phyloP scores from a whole-genome alignment of 2,888 invertebrate species.

The Monoplex corrugatus region DNA sequence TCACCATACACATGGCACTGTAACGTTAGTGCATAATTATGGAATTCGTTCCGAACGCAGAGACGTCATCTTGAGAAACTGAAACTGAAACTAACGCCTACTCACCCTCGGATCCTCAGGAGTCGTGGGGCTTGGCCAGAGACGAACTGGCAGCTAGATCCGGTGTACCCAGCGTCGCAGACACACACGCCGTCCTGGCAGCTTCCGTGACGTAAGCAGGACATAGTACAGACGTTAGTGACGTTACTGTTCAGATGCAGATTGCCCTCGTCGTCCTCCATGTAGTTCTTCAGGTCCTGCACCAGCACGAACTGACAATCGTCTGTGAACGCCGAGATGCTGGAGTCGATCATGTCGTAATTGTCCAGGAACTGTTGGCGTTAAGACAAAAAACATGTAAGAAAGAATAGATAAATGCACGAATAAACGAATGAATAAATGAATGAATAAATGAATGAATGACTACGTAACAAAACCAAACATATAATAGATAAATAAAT shows the following conservation, averaged over 20 bases:
- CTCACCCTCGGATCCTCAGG: background rate
- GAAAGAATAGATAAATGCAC: too few relatives aligned
- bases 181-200: background rate
- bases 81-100: background rate
- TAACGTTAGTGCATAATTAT: background rate
- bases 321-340: background rate
- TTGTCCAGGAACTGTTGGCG: background rate
- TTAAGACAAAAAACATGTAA: too few relatives aligned
- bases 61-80: background rate
- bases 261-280: background rate
- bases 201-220: background rate
- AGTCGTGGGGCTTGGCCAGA: background rate
- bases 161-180: background rate
- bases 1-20: background rate
- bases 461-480: too few relatives aligned
- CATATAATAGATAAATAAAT: too few relatives aligned
- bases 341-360: background rate
- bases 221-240: background rate
- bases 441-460: too few relatives aligned
- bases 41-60: background rate
- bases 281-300: background rate
- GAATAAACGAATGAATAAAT: too few relatives aligned
- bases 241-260: background rate
- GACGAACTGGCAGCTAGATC: background rate
- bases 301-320: constrained; percentile 8